Conservation (phyloP, 1,140 invertebrate genomes). For the Philaenus spumarius region DNA sequence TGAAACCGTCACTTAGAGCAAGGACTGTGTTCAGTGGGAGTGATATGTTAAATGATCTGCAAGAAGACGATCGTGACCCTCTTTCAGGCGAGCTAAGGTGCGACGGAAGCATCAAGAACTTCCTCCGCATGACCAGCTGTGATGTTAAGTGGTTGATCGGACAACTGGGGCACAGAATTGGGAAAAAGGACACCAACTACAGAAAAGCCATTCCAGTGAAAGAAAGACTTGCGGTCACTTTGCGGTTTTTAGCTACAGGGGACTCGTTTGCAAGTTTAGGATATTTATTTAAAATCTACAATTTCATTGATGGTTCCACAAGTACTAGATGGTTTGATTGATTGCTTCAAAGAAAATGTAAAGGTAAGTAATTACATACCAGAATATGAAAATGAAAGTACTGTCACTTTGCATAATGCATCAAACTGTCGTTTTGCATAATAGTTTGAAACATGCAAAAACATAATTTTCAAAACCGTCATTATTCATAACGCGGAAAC, state of each 20-base stretch:
- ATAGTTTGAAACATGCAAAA: background rate
- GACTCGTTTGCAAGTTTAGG: constrained; percentile 29
- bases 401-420: too few species aligned
- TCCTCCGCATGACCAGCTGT: too few species aligned
- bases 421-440: background rate
- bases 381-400: background rate
- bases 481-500: too few species aligned
- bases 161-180: constrained; percentile 19
- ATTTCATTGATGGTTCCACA: constrained; percentile 11
- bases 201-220: constrained; percentile 27
- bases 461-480: too few species aligned
- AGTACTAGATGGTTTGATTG: constrained; percentile 6
- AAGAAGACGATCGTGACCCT: background rate
- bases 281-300: constrained; percentile 11
- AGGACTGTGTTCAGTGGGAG: background rate
- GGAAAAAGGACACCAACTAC: constrained; percentile 31
- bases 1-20: too few species aligned
- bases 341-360: background rate
- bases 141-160: constrained; percentile 15
- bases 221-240: constrained; percentile 28
- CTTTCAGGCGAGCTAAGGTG: background rate
- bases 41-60: background rate
- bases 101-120: too few species aligned
- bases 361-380: background rate
- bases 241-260: constrained; percentile 34